A percentile compares a stretch with the other conserved stretches of the same genome.
These are phyloP conservation scores for Melanotaenia parkinsoni DNA, from an alignment of 2,797 vertebrate species.

Conservation along the genomic window DNA sequence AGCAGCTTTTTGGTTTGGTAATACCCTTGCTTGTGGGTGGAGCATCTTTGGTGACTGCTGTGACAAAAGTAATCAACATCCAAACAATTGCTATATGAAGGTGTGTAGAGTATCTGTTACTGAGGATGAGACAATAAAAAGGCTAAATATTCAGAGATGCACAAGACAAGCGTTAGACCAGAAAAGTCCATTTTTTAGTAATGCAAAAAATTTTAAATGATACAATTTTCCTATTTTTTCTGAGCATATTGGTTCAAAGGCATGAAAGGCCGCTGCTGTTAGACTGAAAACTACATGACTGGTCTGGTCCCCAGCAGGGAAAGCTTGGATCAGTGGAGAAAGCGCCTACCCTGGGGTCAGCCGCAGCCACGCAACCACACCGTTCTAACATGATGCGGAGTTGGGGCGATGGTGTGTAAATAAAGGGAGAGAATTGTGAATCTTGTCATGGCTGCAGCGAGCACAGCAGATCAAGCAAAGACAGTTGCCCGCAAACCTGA, in stretches of 20 bases:
- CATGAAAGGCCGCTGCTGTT: conserved; percentile 73
- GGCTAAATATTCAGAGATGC: conserved; percentile 8
- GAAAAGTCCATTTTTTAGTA: neutral
- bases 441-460: conserved; percentile 85
- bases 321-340: conserved; percentile 92
- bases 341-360: conserved; percentile 89
- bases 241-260: conserved; percentile 79
- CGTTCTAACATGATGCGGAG: conserved; percentile 87
- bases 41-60: conserved; percentile 74
- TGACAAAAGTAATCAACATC: conserved; percentile 87
- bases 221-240: conserved; percentile 52
- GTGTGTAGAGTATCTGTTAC: conserved; percentile 30
- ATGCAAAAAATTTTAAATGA: conserved; percentile 17
- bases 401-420: conserved; percentile 96
- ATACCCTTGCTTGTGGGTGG: conserved; percentile 86
- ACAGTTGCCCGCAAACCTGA: conserved; percentile 91
- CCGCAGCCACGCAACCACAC: conserved; percentile 79
- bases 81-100: conserved; percentile 45
- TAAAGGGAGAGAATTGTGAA: conserved; percentile 91
- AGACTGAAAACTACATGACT: conserved; percentile 71
- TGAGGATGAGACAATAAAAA: conserved; percentile 23
- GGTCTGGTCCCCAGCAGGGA: conserved; percentile 82
- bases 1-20: conserved; percentile 95
- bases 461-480: conserved; percentile 90
- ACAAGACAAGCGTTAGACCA: neutral